Base-by-base conservation (phyloP, 1,140 invertebrate species). In the Scaptomyza hsui region DNA sequence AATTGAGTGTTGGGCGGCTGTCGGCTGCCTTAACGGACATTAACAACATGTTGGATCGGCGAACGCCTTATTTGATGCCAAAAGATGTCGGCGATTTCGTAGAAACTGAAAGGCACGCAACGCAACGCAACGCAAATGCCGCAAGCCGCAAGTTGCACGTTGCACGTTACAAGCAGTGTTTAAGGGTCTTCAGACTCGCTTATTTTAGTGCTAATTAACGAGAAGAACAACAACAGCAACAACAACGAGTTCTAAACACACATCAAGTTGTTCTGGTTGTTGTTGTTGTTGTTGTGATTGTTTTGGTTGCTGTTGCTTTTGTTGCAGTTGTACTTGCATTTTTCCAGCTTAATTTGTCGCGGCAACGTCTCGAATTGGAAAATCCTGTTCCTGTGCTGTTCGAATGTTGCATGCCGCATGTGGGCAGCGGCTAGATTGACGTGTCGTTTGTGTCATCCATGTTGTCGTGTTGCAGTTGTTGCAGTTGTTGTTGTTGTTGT, bases 191-290 rank as follows among this genome's bases (percentile, higher is more conserved):
- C 18, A 18, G 45, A 52, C 48, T 52, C 63, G 69, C 78, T 74
- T 78, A 81, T 81, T 88, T 81, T 59, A 88, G 81, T 78, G 82
- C 82, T 86, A 86, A 86, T 86, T 86, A 86, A 88, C 79, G 82
- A 70, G 81, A 88, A 70, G 81, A 88, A 78, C 81, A 76, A 76
- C 76, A 55, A 21, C 19, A 21, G 4, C 19, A 86, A 77, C 59
- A 78, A 74, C 81, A 77, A 81, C 77, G 47, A 85, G 81, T 81
- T 79, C 77, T 86, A 60, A 56, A 49, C 48, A 39, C 68, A 52
- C 60, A 69, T 55, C 61, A 53, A 63, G 21, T 37, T 44, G n/a
- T 21, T 44, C 53, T 57, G 13, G 47, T 52, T 51, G 10, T 15
- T 26, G 29, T 60, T 35, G 26, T 9, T 32, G 21, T 41, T 59